These are phyloP conservation scores for Odontomyia ornata DNA, from an alignment of 2,888 invertebrate species.

Conservation along the genomic window DNA sequence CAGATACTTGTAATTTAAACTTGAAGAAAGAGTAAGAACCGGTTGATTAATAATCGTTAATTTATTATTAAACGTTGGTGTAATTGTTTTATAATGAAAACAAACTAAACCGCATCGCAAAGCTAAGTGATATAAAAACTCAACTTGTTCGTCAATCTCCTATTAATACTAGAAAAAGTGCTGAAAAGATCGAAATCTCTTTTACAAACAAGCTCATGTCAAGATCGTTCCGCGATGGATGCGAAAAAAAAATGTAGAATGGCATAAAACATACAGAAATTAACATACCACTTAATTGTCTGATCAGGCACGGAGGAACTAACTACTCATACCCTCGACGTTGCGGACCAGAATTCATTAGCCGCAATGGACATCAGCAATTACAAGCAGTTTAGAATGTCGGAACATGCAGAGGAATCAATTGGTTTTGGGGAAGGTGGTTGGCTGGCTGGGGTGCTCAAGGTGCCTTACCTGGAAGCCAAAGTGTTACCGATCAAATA, in stretches of 20 bases:
- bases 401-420: not conserved
- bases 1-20: no score
- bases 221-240: not conserved
- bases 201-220: constrained; percentile 4
- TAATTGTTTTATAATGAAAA: no score
- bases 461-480: constrained; percentile 21
- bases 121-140: no score
- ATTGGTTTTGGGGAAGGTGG: not conserved
- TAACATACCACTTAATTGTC: constrained; percentile 30
- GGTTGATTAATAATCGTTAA: no score
- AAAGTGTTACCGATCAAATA: not conserved
- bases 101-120: no score
- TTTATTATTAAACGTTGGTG: no score
- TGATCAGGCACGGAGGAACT: constrained; percentile 8
- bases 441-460: not conserved
- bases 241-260: not conserved
- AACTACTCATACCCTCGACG: no score
- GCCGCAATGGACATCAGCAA: not conserved
- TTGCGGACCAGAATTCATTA: no score
- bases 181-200: not conserved
- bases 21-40: no score
- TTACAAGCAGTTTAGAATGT: constrained; percentile 26
- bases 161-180: not conserved
- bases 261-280: constrained; percentile 4
- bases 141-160: no score